Evolutionary conservation across 2,888 invertebrate species (phyloP), one percentile per base, ranked within the genome.

Genomic region (Anticlea derivata): DNA sequence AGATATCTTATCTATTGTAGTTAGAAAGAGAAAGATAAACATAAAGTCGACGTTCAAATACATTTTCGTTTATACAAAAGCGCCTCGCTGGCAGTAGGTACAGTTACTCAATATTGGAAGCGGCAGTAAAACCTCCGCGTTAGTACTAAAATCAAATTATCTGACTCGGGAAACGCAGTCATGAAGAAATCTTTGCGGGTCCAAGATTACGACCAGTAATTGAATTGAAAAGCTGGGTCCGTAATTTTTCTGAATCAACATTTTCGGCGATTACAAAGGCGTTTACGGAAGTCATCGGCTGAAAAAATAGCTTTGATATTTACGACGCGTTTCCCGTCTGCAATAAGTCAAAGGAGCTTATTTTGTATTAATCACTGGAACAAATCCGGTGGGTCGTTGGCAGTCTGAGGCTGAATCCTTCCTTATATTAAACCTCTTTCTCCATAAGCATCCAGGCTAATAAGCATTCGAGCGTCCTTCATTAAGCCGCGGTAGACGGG

Each of bases 391-490:
- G 65, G 62, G 70, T 66, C 45, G 31, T 48, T 22, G 20, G 64
- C 65, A 48, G 41, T 66, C 78, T 82, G 74, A 77, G 75, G 70
- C 59, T 60, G 63, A 71, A 78, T 77, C 74, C 68, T 67, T 71
- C 75, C 75, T 72, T 72, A 69, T 68, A 74, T 78, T 75, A 73
- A 75, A 75, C 66, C 41, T 27, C 73, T 74, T 77, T 70, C 61
- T 4, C 62, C 58, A 55, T 60, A 78, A 78, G 80, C 75, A 65
- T 51, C 65, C 64, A 60, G 68, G 70, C 72, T 81, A 84, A 85
- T 84, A 86, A 86, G 79, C 78, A 74, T 79, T 75, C 71, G 73
- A 76, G 74, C 80, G 68, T 70, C 70, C 72, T 80, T 86, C 82
- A 85, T 85, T 83, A 84, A 81, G 78, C 73, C 75, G 60, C 71